Evolutionary conservation across 2,888 invertebrate species (phyloP).

Genomic region (Heliconius sara): DNA sequence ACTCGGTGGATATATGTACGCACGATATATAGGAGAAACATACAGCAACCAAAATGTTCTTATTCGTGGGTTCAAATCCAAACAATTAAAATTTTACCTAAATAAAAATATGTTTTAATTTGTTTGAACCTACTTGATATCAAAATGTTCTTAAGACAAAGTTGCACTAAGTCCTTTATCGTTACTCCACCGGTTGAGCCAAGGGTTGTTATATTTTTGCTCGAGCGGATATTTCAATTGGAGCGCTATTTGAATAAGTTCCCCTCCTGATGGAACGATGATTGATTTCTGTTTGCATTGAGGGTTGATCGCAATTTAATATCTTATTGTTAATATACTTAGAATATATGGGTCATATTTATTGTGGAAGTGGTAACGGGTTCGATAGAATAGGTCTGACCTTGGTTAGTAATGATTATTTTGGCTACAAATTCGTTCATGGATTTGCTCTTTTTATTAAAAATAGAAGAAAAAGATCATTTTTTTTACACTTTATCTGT

Average conservation of each 20-base stretch:
- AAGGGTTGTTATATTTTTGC: slow-evolving; percentile 44
- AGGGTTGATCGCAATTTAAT: slow-evolving; percentile 75
- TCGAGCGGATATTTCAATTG: slow-evolving; percentile 61
- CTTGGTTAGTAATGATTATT: no score
- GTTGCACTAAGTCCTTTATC: slow-evolving; percentile 17
- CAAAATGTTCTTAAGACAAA: slow-evolving; percentile 16
- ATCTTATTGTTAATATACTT: slow-evolving; percentile 79
- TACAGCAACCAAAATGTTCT: no score
- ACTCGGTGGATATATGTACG: no score
- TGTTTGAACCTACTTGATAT: not conserved
- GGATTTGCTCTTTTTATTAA: no score
- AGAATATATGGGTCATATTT: not conserved
- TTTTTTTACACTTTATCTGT: no score
- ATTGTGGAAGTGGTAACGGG: slow-evolving; percentile 6
- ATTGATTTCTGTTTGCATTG: slow-evolving; percentile 82
- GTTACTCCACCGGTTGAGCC: slow-evolving; percentile 26
- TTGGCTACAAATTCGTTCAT: no score
- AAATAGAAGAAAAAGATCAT: no score
- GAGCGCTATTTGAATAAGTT: slow-evolving; percentile 76
- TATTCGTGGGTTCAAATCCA: no score
- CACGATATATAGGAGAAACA: no score
- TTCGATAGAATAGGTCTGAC: not conserved
- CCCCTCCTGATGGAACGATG: slow-evolving; percentile 77
- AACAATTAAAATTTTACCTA: no score
- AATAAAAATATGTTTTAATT: not conserved